These are phyloP conservation scores for Microtus oregoni DNA, from an alignment of 2,113 vertebrate genomes.

Conservation along the genomic window DNA sequence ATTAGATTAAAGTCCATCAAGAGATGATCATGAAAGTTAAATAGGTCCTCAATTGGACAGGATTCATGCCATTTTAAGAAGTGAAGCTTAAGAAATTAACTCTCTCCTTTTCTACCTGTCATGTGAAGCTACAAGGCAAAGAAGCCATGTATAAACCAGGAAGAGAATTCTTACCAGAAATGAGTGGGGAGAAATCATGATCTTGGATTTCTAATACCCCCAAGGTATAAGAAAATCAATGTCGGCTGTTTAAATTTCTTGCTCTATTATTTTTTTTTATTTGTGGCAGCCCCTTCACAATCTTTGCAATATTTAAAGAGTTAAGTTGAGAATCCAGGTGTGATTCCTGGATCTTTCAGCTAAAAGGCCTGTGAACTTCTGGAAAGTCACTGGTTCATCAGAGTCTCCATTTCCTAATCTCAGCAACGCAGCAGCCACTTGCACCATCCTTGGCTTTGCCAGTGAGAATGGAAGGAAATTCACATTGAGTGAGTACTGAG, in stretches of 20 bases:
- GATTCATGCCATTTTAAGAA: background rate
- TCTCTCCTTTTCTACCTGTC: background rate
- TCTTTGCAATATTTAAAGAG: background rate
- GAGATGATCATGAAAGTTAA: background rate
- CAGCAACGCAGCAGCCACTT: background rate
- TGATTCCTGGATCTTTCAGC: background rate
- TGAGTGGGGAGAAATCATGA: background rate
- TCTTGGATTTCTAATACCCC: background rate
- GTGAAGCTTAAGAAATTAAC: background rate
- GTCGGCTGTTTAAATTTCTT: background rate
- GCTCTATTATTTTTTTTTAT: no score
- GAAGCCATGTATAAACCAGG: rapidly evolving
- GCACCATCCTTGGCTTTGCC: background rate
- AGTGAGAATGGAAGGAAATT: background rate
- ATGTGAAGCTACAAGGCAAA: background rate
- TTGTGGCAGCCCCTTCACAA: no score
- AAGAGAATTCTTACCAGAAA: background rate
- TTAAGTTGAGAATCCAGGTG: background rate
- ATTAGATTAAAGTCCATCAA: background rate
- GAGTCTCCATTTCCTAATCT: background rate
- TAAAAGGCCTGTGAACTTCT: no score
- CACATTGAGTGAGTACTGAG: rapidly evolving
- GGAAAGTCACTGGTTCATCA: background rate
- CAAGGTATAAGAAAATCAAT: background rate
- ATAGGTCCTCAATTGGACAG: background rate